Conservation (phyloP, 2,888 invertebrate species). For the Coremacera marginata region DNA sequence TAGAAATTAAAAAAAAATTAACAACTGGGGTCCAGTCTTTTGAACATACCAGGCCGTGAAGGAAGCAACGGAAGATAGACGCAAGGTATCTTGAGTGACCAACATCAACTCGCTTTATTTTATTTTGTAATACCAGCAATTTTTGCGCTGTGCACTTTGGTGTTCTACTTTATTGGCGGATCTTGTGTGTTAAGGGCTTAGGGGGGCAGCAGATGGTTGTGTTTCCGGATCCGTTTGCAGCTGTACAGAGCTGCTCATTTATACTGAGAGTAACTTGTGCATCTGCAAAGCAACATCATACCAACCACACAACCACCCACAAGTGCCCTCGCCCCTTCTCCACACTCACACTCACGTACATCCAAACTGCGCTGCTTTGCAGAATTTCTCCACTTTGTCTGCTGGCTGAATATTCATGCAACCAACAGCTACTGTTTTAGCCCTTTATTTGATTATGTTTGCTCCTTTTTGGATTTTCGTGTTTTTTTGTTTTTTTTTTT, state of each 20-base stretch:
- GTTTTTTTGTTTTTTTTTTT: neutral
- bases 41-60: neutral
- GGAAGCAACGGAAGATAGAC: neutral
- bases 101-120: neutral
- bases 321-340: neutral
- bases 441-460: neutral
- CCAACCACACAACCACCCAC: too few relatives aligned
- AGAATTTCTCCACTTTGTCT: neutral
- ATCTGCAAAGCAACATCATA: neutral
- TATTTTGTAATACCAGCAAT: neutral
- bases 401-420: neutral
- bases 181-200: neutral
- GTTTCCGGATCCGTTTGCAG: constrained; percentile 53
- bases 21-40: neutral
- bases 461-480: neutral
- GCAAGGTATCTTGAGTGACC: neutral
- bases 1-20: neutral
- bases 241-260: constrained; percentile 37
- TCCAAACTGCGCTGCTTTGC: constrained; percentile 14
- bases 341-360: constrained; percentile 7
- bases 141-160: neutral
- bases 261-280: constrained; percentile 8
- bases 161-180: neutral
- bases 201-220: constrained; percentile 39
- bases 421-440: constrained; percentile 6